Evolutionary conservation across 2,113 vertebrate genomes (phyloP), one percentile per base, ranked within the genome.

Genomic region (Accipiter virgatus): DNA sequence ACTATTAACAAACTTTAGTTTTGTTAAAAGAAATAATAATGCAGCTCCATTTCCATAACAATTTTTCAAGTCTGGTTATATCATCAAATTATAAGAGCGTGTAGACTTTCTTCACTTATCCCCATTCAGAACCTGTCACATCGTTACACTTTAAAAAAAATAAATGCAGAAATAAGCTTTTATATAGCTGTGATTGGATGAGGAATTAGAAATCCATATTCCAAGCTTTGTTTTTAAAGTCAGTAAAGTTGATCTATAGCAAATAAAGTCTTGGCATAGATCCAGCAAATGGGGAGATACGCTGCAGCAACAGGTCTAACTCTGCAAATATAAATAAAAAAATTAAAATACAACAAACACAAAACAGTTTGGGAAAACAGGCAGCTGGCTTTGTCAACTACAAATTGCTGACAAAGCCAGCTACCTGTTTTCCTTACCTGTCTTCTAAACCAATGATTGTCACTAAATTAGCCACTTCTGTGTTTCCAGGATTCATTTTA

Each of bases 21-120:
- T 68, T 94, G 21, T 92, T 90, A 86, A 95, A 87, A 98, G 72
- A 83, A 97, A 94, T 29, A 77, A 90, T 84, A 96, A 90, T 95
- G 71, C 86, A 93, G 67, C 47, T 84, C 32, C 4, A 15, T 86
- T 81, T 96, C 32, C 31, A 80, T 78, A 96, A n/a, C 67, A 96
- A 80, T 90, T 96, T 86, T 96, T 88, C 36, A 96, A 38, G 75
- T 86, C 85, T 96, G 17, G 32, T 86, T 73, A 72, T 90, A 48
- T 23, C 21, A 48, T 50, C 2, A 1, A 75, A 40, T 85, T 80
- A 40, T 36, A 95, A 62, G 32, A 70, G 13, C 58, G 84, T 58
- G 62, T 26, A 82, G 79, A 84, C 53, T 66, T 91, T 94, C 75
- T 80, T 79, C 45, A 74, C 34, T 45, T 58, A 62, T 21, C 23